Evolutionary conservation across 2,797 vertebrate genomes (phyloP).

Genomic region (Sphaeramia orbicularis): DNA sequence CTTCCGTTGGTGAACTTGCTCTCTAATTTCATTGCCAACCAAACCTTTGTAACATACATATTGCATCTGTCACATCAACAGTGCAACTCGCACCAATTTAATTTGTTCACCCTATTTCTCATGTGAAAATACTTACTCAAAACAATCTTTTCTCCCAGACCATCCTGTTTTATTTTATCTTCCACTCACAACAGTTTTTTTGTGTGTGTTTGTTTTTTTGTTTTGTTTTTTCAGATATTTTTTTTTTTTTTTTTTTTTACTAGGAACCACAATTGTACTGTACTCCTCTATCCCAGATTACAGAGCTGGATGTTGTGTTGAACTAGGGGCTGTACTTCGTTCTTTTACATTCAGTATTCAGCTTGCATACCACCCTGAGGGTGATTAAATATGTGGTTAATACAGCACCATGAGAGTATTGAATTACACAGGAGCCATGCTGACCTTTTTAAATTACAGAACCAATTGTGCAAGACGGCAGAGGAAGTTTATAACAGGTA

Average conservation of each 20-base stretch:
- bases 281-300: conserved; percentile 28
- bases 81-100: conserved; percentile 27
- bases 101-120: conserved; percentile 28
- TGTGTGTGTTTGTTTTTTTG: no score
- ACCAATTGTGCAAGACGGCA: conserved; percentile 83
- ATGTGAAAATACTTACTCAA: conserved; percentile 14
- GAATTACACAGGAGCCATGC: conserved; percentile 84
- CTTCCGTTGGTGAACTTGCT: conserved; percentile 31
- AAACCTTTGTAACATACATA: conserved; percentile 41
- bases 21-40: conserved; percentile 47
- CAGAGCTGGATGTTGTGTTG: conserved; percentile 20
- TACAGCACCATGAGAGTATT: conserved; percentile 84
- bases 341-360: conserved; percentile 66
- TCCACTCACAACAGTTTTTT: neutral
- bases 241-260: conserved; percentile 9
- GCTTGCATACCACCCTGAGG: conserved; percentile 63
- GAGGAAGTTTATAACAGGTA: conserved; percentile 82
- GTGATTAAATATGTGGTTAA: conserved; percentile 88
- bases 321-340: conserved; percentile 39
- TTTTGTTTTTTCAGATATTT: no score
- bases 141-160: neutral
- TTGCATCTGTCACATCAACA: conserved; percentile 33
- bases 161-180: conserved; percentile 3
- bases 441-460: conserved; percentile 89
- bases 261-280: neutral